phyloP scores from a whole-genome alignment of 30 jellyfish, hydroid and myxozoan species.

The Cassiopea xamachana region DNA sequence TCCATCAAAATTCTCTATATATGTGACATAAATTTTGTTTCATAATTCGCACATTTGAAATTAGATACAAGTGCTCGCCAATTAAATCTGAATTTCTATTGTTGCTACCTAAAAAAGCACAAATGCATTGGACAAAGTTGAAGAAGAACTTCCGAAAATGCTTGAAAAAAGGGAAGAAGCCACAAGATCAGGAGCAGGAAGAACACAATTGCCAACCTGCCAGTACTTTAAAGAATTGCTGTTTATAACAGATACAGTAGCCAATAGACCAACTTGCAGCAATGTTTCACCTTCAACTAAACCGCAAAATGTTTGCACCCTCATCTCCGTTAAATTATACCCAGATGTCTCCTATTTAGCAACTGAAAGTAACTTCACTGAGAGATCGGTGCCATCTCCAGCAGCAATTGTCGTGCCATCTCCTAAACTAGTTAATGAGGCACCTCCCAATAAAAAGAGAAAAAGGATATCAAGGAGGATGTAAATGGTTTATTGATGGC shows the following conservation, averaged over 20 bases:
- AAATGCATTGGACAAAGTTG: background rate
- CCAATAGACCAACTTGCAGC: background rate
- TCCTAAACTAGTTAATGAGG: background rate
- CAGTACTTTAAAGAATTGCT: background rate
- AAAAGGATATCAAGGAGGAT: background rate
- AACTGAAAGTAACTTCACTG: background rate
- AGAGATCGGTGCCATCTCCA: background rate
- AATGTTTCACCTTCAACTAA: background rate
- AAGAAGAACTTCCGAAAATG: background rate
- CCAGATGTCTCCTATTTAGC: background rate
- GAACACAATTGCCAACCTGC: background rate
- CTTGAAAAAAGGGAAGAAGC: background rate
- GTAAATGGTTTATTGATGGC: background rate
- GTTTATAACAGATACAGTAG: background rate
- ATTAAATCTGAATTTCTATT: background rate
- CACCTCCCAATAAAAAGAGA: background rate
- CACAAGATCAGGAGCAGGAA: background rate
- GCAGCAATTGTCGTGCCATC: background rate
- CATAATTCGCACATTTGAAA: background rate
- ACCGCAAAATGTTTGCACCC: background rate
- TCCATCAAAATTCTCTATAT: background rate
- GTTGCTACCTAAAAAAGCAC: background rate
- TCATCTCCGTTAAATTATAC: background rate
- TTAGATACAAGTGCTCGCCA: background rate
- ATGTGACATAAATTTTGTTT: background rate